Evolutionary conservation across 1,140 invertebrate genomes (phyloP), one percentile per base, ranked within the genome.

Genomic region (Chionoecetes opilio): DNA sequence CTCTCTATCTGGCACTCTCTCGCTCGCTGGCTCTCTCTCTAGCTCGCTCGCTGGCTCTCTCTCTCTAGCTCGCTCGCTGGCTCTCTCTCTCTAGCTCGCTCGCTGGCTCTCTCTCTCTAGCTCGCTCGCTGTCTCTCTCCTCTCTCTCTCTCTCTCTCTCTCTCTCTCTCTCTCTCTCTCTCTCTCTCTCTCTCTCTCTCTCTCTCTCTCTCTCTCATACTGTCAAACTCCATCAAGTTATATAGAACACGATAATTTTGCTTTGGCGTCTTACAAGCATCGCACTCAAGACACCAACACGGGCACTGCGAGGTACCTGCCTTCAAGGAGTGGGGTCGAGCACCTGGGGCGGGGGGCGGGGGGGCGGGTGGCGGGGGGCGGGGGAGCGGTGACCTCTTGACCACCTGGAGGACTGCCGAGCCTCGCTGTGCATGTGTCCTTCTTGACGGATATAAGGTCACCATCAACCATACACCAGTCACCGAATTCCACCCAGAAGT

Each of bases 131-230:
- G n/a, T n/a, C 21, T 17, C 8, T 17, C 8, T 17, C 8, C 46
- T 11, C 2, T 53, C 46, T 53, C 46, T 53, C 46, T 53, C 46
- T 53, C 46, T 53, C 46, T 53, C 46, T 53, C 46, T 53, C 46
- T 53, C 46, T 53, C 46, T 53, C 46, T 53, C 46, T 53, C 46
- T 53, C 46, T 53, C 46, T 53, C 46, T 53, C 46, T 53, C 46
- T 53, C 46, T 53, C 46, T 53, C 46, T 53, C 46, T 53, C 46
- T 53, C 63, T 75, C 63, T 75, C 63, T 75, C 63, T 75, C 63
- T 63, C 53, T 63, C 53, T 63, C 53, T 63, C 53, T 63, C 53
- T 63, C 53, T 63, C 53, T 63, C 53, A 14, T 21, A 14, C 53
- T 63, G 8, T 75, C 63, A n/a, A 17, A n/a, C n/a, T n/a, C 63